Evolutionary conservation across 2,797 vertebrate species (phyloP).

Genomic region (Cygnus olor): DNA sequence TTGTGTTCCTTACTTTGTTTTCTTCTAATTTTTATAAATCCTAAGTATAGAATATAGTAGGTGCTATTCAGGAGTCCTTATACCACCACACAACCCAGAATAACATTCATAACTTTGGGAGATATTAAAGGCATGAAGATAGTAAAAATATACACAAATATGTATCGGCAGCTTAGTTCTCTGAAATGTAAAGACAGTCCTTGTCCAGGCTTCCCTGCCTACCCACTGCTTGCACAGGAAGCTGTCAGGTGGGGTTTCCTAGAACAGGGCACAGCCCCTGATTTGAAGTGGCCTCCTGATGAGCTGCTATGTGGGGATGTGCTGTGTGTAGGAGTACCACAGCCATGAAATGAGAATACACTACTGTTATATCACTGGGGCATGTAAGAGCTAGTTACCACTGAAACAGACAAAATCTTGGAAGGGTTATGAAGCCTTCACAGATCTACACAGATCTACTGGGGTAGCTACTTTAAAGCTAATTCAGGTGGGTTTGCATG

Average conservation of each 20-base stretch:
- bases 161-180: background rate
- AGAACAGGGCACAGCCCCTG: background rate
- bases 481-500: rapidly evolving
- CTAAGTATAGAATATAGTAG: background rate
- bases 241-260: background rate
- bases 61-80: background rate
- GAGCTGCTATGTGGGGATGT: background rate
- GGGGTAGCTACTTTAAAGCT: background rate
- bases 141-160: background rate
- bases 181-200: background rate
- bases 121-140: background rate
- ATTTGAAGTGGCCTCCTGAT: background rate
- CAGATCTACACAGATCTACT: background rate
- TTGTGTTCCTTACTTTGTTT: background rate
- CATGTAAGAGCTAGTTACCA: background rate
- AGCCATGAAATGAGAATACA: background rate
- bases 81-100: background rate
- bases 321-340: background rate
- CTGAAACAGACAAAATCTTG: background rate
- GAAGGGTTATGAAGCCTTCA: background rate
- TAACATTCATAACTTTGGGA: background rate
- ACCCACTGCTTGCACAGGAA: background rate
- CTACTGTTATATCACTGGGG: background rate
- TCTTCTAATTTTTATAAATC: background rate
- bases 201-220: background rate